Base-by-base conservation (phyloP, 2,797 vertebrate genomes). In the Apogon talboti region DNA sequence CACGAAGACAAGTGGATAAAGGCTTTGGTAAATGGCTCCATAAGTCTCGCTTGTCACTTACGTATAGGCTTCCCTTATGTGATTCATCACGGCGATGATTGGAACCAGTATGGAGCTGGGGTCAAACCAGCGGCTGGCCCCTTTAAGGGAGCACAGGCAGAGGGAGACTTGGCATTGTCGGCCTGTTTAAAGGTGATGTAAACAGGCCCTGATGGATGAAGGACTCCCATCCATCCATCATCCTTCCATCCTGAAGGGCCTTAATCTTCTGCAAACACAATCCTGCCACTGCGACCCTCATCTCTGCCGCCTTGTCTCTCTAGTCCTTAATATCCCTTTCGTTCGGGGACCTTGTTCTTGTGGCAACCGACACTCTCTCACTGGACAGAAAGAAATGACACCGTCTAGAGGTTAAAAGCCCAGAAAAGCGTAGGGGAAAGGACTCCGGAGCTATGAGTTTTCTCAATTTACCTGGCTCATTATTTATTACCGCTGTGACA, bases 241-340 rank as follows among this genome's bases (percentile, higher is more conserved):
- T 85, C 76, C 78, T 51, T 86, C 78, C 60, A 62, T 79, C 85
- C 86, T 89, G 87, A 91, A 91, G 80, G 84, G 87, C 78, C 80
- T 89, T 91, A 91, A 91, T 92, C 91, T 87, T 89, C 88, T 28
- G 47, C 88, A 90, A 92, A 92, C 89, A 88, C 81, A 85, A 81
- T 84, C 86, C 89, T 79, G 79, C 81, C 85, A 71, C 76, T 50
- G 52, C 33, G 51, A n/a, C 79, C 80, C 84, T 76, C 82, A 49
- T 79, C 82, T 54, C 63, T 65, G 74, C 81, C 21, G 59, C 79
- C 84, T 71, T 68, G 82, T 83, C 88, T 86, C 87, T 84, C 79
- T 66, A 74, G 83, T 79, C 86, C 83, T 81, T 82, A 79, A 81
- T 80, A 78, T 79, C 75, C 84, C 73, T 33, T 68, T 66, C 28